phyloP scores from a whole-genome alignment of 2,888 invertebrate genomes.

The Uloborus plumipes region DNA sequence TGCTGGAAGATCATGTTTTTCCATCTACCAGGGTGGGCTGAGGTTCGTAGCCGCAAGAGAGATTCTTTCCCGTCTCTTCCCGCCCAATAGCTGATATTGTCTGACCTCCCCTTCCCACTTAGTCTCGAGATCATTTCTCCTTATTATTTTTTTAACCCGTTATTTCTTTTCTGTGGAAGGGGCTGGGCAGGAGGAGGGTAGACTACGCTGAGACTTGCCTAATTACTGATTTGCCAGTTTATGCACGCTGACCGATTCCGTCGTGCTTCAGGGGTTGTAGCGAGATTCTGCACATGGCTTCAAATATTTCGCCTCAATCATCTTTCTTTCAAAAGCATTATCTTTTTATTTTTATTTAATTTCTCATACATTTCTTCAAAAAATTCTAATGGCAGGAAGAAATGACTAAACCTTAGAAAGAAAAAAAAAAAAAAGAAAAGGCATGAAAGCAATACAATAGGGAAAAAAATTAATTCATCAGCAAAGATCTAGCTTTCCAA shows the following conservation, averaged over 20 bases:
- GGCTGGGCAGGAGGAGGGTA: conserved; percentile 11
- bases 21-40: conserved; percentile 57
- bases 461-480: too few species aligned
- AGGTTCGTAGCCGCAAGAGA: conserved; percentile 30
- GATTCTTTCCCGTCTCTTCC: conserved; percentile 15
- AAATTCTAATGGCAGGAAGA: too few species aligned
- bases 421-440: too few species aligned
- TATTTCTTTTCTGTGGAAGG: neutral
- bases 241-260: conserved; percentile 22
- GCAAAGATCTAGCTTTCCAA: too few species aligned
- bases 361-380: too few species aligned
- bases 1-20: conserved; percentile 43
- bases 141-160: conserved; percentile 4
- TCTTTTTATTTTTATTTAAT: too few species aligned
- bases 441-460: too few species aligned
- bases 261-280: neutral
- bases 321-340: conserved; percentile 27
- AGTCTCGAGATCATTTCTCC: conserved; percentile 11
- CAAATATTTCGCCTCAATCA: neutral
- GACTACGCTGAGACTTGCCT: conserved; percentile 33
- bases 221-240: conserved; percentile 47
- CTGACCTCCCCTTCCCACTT: conserved; percentile 53
- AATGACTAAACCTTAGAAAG: too few species aligned
- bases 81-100: conserved; percentile 50
- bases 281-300: neutral